Evolutionary conservation across 2,888 invertebrate species (phyloP).

Genomic region (Ligdia adustata): DNA sequence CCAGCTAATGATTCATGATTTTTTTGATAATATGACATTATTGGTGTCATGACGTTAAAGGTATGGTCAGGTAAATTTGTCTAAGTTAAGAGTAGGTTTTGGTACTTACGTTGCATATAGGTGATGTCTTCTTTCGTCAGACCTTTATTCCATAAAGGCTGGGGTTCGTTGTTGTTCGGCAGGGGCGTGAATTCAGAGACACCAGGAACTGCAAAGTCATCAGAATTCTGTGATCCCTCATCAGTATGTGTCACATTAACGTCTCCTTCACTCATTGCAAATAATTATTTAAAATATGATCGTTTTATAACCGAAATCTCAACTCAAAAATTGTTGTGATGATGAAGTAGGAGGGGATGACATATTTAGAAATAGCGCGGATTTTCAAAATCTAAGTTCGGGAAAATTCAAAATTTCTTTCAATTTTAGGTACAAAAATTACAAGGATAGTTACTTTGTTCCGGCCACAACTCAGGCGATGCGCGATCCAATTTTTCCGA

Average conservation of each 20-base stretch:
- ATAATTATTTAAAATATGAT: constrained; percentile 60
- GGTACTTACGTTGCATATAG: constrained; percentile 90
- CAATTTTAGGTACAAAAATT: constrained; percentile 1
- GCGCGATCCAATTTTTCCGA: constrained; percentile 95
- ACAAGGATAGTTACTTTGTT: constrained; percentile 89
- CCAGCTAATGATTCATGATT: too few relatives aligned
- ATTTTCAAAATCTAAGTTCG: constrained; percentile 62
- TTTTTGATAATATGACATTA: too few relatives aligned
- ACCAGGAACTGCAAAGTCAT: constrained; percentile 90
- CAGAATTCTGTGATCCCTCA: constrained; percentile 59
- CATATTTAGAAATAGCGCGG: constrained; percentile 74
- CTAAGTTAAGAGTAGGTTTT: too few relatives aligned
- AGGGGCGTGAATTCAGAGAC: constrained; percentile 92
- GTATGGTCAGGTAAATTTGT: too few relatives aligned
- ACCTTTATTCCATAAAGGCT: constrained; percentile 87
- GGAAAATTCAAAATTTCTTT: constrained; percentile 13
- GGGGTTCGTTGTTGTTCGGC: constrained; percentile 82
- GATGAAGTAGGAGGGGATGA: constrained; percentile 59
- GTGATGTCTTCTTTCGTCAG: constrained; percentile 89
- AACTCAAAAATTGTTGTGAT: constrained; percentile 48
- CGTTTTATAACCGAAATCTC: constrained; percentile 68
- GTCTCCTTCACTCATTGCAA: constrained; percentile 63
- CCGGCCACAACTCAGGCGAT: constrained; percentile 98
- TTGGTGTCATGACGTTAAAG: too few relatives aligned
- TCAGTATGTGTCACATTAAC: constrained; percentile 52